These are phyloP conservation scores for Napeogenes sylphis DNA, from an alignment of 2,888 invertebrate species.

Conservation along the genomic window DNA sequence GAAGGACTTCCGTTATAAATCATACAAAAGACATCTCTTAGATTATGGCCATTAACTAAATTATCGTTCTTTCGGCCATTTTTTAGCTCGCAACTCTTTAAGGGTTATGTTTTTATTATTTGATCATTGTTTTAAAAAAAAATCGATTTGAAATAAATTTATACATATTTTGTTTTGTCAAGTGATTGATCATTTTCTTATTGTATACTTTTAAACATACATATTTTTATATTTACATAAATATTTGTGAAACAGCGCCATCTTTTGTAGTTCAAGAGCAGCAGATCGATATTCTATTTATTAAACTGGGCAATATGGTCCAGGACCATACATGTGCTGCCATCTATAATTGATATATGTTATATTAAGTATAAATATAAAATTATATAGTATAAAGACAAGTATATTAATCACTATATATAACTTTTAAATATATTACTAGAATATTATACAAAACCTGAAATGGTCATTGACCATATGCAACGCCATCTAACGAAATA, in stretches of 20 bases:
- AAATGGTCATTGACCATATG: constrained; percentile 38
- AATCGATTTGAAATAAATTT: neutral
- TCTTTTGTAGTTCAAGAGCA: constrained; percentile 18
- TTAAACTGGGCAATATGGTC: constrained; percentile 21
- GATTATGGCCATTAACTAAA: constrained; percentile 23
- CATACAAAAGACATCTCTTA: constrained; percentile 23
- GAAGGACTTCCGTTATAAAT: constrained; percentile 35
- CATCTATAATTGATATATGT: constrained; percentile 18
- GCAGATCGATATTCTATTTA: constrained; percentile 13
- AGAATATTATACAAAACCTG: neutral
- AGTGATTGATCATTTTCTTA: too few relatives aligned
- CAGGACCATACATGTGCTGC: constrained; percentile 28
- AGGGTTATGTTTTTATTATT: neutral
- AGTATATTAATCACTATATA: too few relatives aligned
- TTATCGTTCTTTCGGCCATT: constrained; percentile 15
- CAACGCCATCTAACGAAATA: constrained; percentile 41
- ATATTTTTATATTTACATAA: too few relatives aligned
- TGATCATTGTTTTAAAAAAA: neutral
- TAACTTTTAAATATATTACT: too few relatives aligned
- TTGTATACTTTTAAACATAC: too few relatives aligned
- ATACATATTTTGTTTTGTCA: neutral
- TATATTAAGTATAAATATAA: too few relatives aligned
- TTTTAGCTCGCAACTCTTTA: neutral
- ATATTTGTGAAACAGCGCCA: constrained; percentile 18
- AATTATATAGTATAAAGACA: too few relatives aligned